Evolutionary conservation across 2,797 vertebrate species (phyloP).

Genomic region (Limosa lapponica): DNA sequence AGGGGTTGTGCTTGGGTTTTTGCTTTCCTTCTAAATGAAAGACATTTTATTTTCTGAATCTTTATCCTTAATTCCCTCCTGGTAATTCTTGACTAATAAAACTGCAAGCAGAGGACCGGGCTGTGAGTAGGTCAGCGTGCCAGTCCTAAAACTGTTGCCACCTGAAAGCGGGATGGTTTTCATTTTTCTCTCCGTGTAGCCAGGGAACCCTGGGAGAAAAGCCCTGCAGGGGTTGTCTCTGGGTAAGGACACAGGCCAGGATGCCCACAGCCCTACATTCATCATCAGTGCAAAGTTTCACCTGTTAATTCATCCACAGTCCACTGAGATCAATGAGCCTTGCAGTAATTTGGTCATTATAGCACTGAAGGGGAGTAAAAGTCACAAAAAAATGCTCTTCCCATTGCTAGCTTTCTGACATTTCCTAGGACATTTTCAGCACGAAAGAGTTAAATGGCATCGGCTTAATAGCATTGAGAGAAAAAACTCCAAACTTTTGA

Average conservation of each 20-base stretch:
- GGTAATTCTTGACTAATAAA: background rate
- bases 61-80: background rate
- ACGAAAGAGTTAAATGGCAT: background rate
- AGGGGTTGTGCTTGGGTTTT: background rate
- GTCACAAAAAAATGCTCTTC: too few relatives aligned
- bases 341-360: too few relatives aligned
- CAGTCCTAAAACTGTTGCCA: background rate
- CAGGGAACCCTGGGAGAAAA: background rate
- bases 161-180: background rate
- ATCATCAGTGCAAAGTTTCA: background rate
- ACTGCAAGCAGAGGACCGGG: background rate
- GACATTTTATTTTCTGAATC: background rate
- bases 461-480: background rate
- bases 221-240: background rate
- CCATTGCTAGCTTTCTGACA: background rate
- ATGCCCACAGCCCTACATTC: background rate
- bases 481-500: background rate
- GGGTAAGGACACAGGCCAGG: background rate
- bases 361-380: background rate
- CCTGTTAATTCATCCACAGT: too few relatives aligned
- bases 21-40: background rate
- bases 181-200: background rate
- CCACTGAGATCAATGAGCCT: background rate
- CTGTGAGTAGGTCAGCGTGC: accelerated
- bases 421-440: too few relatives aligned